These are phyloP conservation scores for Synaphobranchus kaupii DNA, from an alignment of 2,797 vertebrate genomes.

Conservation along the genomic window DNA sequence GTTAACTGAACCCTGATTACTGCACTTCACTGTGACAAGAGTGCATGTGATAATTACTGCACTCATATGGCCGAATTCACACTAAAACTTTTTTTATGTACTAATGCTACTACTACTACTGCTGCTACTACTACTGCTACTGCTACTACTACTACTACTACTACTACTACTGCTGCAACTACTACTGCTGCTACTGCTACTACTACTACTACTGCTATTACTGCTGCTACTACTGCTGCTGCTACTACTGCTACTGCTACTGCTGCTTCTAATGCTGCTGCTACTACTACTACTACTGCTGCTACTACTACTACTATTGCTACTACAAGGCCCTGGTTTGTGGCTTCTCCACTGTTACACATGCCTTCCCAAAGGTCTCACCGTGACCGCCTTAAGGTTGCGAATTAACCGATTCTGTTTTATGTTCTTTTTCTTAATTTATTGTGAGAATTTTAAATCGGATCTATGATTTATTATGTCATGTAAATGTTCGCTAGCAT, in stretches of 20 bases:
- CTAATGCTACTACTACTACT: not conserved
- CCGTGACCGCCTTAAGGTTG: not conserved
- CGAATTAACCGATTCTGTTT: constrained; percentile 45
- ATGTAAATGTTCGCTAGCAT: not conserved
- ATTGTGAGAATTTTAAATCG: not conserved
- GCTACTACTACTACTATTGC: constrained; percentile 29
- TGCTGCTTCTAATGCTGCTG: too few species aligned
- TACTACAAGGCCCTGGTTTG: not conserved
- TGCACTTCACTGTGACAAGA: too few species aligned
- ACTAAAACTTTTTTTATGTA: too few species aligned
- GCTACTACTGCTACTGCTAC: too few species aligned
- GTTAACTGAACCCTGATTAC: too few species aligned
- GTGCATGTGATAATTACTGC: too few species aligned
- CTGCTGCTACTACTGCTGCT: too few species aligned
- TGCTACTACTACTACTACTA: not conserved
- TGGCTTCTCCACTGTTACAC: constrained; percentile 63
- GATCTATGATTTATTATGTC: not conserved
- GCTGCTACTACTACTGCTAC: too few species aligned
- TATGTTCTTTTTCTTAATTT: not conserved
- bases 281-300: too few species aligned
- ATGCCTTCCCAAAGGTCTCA: constrained; percentile 58
- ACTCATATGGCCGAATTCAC: too few species aligned
- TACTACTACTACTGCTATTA: too few species aligned
- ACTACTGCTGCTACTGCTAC: too few species aligned
- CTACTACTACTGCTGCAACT: not conserved